These are phyloP conservation scores for Steinernema khuongi DNA, from an alignment of 1,140 invertebrate genomes.

Conservation along the genomic window DNA sequence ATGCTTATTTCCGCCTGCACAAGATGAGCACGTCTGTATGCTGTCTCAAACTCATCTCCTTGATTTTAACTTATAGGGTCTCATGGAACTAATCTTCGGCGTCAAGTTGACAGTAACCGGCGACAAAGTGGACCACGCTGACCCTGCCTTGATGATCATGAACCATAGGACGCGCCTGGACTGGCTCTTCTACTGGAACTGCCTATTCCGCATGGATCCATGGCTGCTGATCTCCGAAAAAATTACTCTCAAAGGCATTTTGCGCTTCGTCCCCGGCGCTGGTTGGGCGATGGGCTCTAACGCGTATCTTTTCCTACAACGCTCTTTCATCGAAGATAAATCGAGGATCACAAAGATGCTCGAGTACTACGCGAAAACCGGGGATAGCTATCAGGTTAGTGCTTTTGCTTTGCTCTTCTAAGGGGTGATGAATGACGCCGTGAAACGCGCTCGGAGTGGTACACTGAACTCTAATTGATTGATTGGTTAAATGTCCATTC, in stretches of 20 bases:
- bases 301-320: constrained; percentile 75
- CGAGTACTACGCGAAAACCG: constrained; percentile 69
- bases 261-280: constrained; percentile 73
- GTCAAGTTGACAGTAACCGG: constrained; percentile 72
- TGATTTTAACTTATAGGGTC: constrained; percentile 55
- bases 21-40: too few relatives aligned
- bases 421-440: not conserved
- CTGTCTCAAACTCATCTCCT: too few relatives aligned
- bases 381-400: constrained; percentile 62
- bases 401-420: constrained; percentile 19
- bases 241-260: constrained; percentile 75
- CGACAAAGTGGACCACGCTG: constrained; percentile 69
- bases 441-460: not conserved
- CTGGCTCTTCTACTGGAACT: constrained; percentile 83
- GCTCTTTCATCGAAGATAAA: constrained; percentile 74
- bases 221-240: constrained; percentile 67
- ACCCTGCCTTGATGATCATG: constrained; percentile 73
- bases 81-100: constrained; percentile 69
- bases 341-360: constrained; percentile 67
- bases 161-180: constrained; percentile 81
- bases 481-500: not conserved
- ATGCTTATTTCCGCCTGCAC: too few relatives aligned
- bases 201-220: constrained; percentile 71
- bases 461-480: too few relatives aligned
- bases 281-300: constrained; percentile 82